These are phyloP conservation scores for Myotis vivesi DNA, from an alignment of 2,797 vertebrate species.

Conservation along the genomic window DNA sequence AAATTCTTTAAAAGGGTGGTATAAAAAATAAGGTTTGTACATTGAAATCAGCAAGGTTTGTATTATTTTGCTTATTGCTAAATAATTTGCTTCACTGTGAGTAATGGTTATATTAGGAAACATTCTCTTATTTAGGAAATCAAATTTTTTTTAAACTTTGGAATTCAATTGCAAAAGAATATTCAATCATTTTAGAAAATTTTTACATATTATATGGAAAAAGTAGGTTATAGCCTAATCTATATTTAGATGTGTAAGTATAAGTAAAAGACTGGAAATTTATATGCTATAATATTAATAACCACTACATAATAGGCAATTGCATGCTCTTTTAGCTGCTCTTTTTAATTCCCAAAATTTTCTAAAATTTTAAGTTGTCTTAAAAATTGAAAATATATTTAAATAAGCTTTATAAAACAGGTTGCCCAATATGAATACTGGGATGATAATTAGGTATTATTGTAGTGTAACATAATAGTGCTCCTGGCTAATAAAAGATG, in stretches of 20 bases:
- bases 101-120: conserved; percentile 5
- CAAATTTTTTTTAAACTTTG: background rate
- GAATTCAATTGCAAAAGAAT: background rate
- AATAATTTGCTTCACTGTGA: conserved; percentile 21
- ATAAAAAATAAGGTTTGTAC: conserved; percentile 39
- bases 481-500: background rate
- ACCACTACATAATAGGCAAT: background rate
- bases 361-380: conserved; percentile 44
- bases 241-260: background rate
- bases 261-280: background rate
- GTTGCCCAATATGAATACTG: background rate
- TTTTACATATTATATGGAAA: background rate
- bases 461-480: background rate
- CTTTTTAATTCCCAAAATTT: conserved; percentile 18
- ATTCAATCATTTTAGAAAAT: background rate
- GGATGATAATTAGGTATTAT: background rate
- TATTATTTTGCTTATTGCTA: conserved; percentile 35
- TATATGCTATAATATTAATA: background rate
- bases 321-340: background rate
- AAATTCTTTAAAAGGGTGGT: background rate
- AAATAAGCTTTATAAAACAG: background rate
- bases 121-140: conserved; percentile 29
- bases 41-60: conserved; percentile 25
- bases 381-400: background rate
- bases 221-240: background rate